phyloP scores from a whole-genome alignment of 2,113 vertebrate genomes.

The Equus quagga region DNA sequence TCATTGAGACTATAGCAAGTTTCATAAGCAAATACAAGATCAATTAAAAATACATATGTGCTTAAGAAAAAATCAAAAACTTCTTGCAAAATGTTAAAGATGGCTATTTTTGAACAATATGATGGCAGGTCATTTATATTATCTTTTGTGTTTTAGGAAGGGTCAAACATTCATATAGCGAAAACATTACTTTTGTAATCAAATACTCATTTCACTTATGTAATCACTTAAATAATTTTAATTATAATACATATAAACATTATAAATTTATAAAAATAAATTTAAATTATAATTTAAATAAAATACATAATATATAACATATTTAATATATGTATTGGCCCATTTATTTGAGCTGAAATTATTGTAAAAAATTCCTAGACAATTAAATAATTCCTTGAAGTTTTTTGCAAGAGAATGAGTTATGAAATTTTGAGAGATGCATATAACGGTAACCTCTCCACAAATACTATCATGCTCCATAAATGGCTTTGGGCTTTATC shows the following conservation, averaged over 20 bases:
- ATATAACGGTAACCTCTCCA: neutral
- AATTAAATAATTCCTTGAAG: neutral
- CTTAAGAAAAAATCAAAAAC: neutral
- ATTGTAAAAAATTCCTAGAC: neutral
- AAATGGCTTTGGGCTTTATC: neutral
- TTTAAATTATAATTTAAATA: neutral
- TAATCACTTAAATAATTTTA: neutral
- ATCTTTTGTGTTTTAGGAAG: neutral
- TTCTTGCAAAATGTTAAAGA: neutral
- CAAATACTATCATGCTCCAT: too few species aligned
- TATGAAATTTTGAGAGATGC: neutral
- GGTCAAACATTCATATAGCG: neutral
- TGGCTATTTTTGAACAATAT: neutral
- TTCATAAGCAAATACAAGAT: neutral
- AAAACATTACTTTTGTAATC: neutral
- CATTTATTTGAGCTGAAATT: neutral
- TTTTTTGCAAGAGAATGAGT: neutral
- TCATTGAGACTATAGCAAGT: neutral
- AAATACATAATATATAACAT: neutral
- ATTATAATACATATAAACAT: neutral
- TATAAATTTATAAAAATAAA: neutral
- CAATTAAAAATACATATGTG: neutral
- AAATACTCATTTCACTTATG: neutral
- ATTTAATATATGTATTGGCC: neutral
- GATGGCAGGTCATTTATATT: neutral